Evolutionary conservation across 2,113 vertebrate genomes (phyloP), one percentile per base, ranked within the genome.

Genomic region (Myotis yumanensis): DNA sequence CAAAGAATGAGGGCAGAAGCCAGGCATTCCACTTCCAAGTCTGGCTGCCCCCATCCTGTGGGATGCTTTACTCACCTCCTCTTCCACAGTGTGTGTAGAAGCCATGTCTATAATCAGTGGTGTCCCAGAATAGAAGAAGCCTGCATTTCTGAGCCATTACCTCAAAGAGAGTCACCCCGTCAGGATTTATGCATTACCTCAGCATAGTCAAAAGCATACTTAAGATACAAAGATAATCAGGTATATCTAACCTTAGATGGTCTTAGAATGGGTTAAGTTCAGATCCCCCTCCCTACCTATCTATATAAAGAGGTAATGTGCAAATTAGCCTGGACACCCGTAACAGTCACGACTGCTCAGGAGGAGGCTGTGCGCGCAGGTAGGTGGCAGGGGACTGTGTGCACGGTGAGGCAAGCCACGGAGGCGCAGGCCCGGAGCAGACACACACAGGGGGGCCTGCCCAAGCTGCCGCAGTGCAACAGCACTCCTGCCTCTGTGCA

Each of bases 161-260:
- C 54, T 35, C 32, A 35, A 59, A 83, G 11, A 52, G 59, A 48
- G 5, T 37, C 22, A 32, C 51, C 23, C 7, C 30, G 46, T 48
- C 75, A 52, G 68, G 32, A 12, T 30, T 96, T 73, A 20, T 32
- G 48, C 16, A 1, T 40, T 20, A n/a, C 40, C 52, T 89, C 15
- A 23, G 35, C 3, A 25, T 16, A 89, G 28, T 32, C 32, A 20
- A 80, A 84, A 76, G 14, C 23, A 20, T 71, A 64, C 43, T 40
- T 72, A 72, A 86, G n/a, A n/a, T 72, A 22, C 32, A 87, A 83
- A 90, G 30, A 71, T 82, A 52, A 93, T 52, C n/a, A 68, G 20
- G 17, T 10, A 7, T 62, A 4, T 72, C 52, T 62, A 93, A 59
- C 16, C 46, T 59, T 10, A 83, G 30, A 54, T 11, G 16, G 57